Evolutionary conservation across 1,140 invertebrate genomes (phyloP), one percentile per base, ranked within the genome.

Genomic region (Aradophagus sp.): DNA sequence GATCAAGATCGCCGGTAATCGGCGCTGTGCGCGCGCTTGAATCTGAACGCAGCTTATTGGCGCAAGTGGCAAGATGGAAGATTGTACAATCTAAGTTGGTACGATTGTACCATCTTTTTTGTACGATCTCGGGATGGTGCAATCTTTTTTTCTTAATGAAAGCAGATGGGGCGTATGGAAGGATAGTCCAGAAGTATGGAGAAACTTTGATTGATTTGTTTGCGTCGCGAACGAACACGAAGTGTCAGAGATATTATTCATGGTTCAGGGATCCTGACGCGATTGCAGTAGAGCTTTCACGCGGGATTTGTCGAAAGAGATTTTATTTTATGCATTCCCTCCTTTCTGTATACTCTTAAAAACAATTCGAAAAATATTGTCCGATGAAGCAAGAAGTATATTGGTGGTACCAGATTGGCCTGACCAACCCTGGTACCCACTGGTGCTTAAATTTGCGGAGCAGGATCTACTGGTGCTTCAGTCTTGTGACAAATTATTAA

Each of bases 391-490:
- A 3, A 11, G n/a, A 3, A 10, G 29, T 5, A 31, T 31, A 31
- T 11, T 31, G 3, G n/a, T 31, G n/a, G 29, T 31, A 2, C 29
- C 29, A 11, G 29, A 6, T 10, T 31, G 29, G 29, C 29, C 29
- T 31, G n/a, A 11, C n/a, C 29, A 31, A 10, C 29, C 29, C 29
- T 31, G 29, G 29, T 31, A 31, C 29, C 29, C 29, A 4, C n/a
- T 31, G 29, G 2, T 31, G 5, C 5, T 6, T 31, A 3, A 3
- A 10, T 31, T 31, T 4, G 4, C n/a, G n/a, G n/a, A 5, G 3
- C 5, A 31, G 5, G n/a, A 31, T 3, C 29, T 41, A 20, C 23
- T 66, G n/a, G 13, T 48, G 13, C 56, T 48, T 44, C n/a, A 41
- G 11, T 41, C 50, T 3, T 19, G 15, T 14, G 14, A 66, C 15